A percentile compares a stretch with the other conserved stretches of the same genome.
Evolutionary conservation across 2,113 vertebrate genomes (phyloP).

Genomic region (Oryzias javanicus): DNA sequence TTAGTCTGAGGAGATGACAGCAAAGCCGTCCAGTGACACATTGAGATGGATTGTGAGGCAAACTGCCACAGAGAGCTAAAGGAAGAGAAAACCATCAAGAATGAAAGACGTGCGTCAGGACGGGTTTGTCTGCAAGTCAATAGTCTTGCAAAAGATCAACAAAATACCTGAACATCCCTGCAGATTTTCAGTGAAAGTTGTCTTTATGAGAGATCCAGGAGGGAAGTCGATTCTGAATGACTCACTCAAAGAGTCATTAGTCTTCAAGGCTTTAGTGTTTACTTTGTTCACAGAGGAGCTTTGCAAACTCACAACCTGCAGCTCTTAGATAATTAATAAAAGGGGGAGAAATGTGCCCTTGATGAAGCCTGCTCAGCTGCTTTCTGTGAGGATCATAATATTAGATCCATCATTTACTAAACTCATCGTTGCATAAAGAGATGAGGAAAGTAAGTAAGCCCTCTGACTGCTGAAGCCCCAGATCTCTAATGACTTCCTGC

Average conservation of each 20-base stretch:
- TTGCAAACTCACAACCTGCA: background rate
- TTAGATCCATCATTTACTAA: too few species aligned
- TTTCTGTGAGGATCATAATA: background rate
- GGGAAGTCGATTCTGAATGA: too few species aligned
- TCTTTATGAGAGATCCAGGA: too few species aligned
- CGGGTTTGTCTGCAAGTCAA: background rate
- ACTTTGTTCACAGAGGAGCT: background rate
- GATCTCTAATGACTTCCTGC: conserved; percentile 47
- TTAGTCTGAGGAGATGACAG: conserved; percentile 36
- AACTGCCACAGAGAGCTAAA: conserved; percentile 15
- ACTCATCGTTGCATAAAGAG: conserved; percentile 20
- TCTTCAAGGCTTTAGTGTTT: conserved; percentile 10
- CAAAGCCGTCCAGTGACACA: conserved; percentile 40
- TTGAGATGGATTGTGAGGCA: conserved; percentile 46
- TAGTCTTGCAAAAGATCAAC: too few species aligned
- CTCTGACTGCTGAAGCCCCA: conserved; percentile 40
- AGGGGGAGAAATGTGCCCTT: background rate
- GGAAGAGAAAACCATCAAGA: conserved; percentile 10
- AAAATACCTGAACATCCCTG: too few species aligned
- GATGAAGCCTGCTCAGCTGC: background rate
- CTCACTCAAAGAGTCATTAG: background rate
- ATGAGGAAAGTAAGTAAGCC: conserved; percentile 31
- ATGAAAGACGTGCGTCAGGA: background rate
- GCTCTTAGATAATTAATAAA: background rate
- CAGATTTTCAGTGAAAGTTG: too few species aligned